A percentile compares a stretch with the other conserved stretches of the same genome.
These are phyloP conservation scores for Lasiommata megera DNA, from an alignment of 2,888 invertebrate genomes.

Conservation along the genomic window DNA sequence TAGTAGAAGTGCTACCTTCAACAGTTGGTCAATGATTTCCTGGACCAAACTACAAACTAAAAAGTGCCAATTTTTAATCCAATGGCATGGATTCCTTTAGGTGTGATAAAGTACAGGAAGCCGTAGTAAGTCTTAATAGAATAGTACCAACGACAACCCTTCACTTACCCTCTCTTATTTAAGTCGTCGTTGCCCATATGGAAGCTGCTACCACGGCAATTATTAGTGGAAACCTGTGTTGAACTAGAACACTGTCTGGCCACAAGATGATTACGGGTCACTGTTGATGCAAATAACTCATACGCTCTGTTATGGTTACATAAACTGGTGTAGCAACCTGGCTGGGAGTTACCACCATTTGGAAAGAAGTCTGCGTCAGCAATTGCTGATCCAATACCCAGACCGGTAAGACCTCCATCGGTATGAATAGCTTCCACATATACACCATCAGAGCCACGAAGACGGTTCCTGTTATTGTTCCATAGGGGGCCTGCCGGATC, in stretches of 20 bases:
- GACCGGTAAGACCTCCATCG: slow-evolving; percentile 65
- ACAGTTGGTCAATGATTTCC: too few relatives aligned
- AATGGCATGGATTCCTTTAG: too few relatives aligned
- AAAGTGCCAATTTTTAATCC: too few relatives aligned
- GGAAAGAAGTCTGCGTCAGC: slow-evolving; percentile 82
- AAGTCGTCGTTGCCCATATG: slow-evolving; percentile 54
- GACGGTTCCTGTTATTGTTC: slow-evolving; percentile 42
- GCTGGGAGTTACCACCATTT: slow-evolving; percentile 75
- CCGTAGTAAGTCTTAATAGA: too few relatives aligned
- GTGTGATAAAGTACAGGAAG: too few relatives aligned
- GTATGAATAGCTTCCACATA: slow-evolving; percentile 69
- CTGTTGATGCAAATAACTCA: slow-evolving; percentile 55
- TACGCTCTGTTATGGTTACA: slow-evolving; percentile 63
- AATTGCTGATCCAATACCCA: slow-evolving; percentile 69
- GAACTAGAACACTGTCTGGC: slow-evolving; percentile 46
- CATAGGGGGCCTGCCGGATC: slow-evolving; percentile 63
- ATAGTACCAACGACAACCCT: too few relatives aligned
- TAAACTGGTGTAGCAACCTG: slow-evolving; percentile 51
- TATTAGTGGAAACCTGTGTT: slow-evolving; percentile 47
- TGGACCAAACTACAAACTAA: too few relatives aligned
- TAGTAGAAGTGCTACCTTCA: too few relatives aligned
- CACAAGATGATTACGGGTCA: slow-evolving; percentile 52
- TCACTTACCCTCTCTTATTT: slow-evolving; percentile 52
- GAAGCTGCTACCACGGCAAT: slow-evolving; percentile 46
- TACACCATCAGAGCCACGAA: slow-evolving; percentile 51